Evolutionary conservation across 2,113 vertebrate genomes (phyloP).

Genomic region (Embiotoca jacksoni): DNA sequence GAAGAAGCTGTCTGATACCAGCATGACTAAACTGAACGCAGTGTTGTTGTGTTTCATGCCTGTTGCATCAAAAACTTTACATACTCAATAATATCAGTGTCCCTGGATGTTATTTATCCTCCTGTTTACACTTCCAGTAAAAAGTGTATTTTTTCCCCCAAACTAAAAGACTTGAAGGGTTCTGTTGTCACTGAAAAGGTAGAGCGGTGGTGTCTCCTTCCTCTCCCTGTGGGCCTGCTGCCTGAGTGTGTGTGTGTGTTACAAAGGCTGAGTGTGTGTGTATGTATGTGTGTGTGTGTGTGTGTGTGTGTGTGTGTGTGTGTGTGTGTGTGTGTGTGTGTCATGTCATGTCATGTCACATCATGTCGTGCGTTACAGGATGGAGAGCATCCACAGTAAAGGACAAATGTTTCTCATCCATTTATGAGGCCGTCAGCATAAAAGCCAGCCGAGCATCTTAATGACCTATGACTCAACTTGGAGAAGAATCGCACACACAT

Average conservation of each 20-base stretch:
- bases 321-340: too few species aligned
- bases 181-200: constrained; percentile 19
- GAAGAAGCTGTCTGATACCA: too few species aligned
- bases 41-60: too few species aligned
- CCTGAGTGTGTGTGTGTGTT: neutral
- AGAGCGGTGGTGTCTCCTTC: neutral
- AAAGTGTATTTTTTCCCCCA: too few species aligned
- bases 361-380: constrained; percentile 31
- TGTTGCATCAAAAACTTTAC: too few species aligned
- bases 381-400: constrained; percentile 48
- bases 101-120: neutral
- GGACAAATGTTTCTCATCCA: constrained; percentile 63
- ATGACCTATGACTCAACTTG: constrained; percentile 70
- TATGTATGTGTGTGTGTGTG: neutral
- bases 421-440: constrained; percentile 65
- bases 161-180: neutral
- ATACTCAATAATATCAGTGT: too few species aligned
- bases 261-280: neutral
- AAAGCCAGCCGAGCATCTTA: constrained; percentile 66
- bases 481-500: constrained; percentile 37
- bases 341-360: constrained; percentile 31
- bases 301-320: constrained; percentile 1
- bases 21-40: too few species aligned
- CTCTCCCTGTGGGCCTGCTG: neutral
- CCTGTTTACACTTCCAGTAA: too few species aligned